These are phyloP conservation scores for Tiaroga cobitis DNA, from an alignment of 2,797 vertebrate species.

Conservation along the genomic window DNA sequence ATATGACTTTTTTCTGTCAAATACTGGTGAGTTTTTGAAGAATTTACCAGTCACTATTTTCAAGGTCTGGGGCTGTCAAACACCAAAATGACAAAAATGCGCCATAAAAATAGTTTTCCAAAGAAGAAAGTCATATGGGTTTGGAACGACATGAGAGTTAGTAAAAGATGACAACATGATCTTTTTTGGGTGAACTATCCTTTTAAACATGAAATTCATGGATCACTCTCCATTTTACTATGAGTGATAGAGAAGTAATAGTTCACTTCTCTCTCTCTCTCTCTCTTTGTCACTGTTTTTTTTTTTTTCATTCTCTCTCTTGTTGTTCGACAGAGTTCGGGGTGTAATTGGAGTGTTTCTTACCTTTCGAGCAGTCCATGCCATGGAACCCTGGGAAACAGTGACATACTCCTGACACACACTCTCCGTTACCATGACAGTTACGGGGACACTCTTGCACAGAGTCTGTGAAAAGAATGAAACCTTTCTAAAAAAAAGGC, in stretches of 20 bases:
- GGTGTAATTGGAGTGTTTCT: slow-evolving; percentile 53
- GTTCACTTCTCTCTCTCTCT: neutral
- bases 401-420: slow-evolving; percentile 95
- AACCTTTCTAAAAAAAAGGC: slow-evolving; percentile 38
- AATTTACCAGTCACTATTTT: neutral
- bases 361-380: slow-evolving; percentile 99
- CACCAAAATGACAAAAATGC: neutral
- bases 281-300: too few species aligned
- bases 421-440: slow-evolving; percentile 98
- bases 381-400: slow-evolving; percentile 99
- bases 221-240: neutral
- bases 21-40: neutral
- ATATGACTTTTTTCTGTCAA: neutral
- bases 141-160: neutral
- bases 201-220: neutral
- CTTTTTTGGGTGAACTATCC: neutral
- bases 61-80: neutral
- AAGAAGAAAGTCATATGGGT: neutral
- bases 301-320: too few species aligned
- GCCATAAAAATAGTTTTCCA: neutral
- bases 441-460: slow-evolving; percentile 98
- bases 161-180: neutral
- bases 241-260: slow-evolving; percentile 10
- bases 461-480: slow-evolving; percentile 84
- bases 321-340: slow-evolving; percentile 8